A percentile compares a stretch with the other conserved stretches of the same genome.
phyloP scores from a whole-genome alignment of 2,888 invertebrate species.

The Brachycybe producta region DNA sequence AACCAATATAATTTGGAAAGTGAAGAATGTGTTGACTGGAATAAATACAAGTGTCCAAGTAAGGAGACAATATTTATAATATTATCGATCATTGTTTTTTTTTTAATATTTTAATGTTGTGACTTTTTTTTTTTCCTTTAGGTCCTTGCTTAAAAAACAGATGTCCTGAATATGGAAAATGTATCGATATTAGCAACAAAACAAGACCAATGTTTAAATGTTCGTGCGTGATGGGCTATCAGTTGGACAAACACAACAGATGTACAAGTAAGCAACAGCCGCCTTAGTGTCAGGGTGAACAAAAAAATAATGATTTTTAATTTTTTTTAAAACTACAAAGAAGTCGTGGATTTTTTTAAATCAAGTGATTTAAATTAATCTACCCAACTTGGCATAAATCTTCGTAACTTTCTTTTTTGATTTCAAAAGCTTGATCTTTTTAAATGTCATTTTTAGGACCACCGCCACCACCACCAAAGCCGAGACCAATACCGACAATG shows the following conservation, averaged over 20 bases:
- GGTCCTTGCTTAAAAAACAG: constrained; percentile 22
- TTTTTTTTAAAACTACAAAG: no score
- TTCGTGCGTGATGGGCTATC: constrained; percentile 27
- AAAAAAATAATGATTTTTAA: no score
- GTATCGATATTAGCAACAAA: constrained; percentile 24
- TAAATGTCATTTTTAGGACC: constrained; percentile 20
- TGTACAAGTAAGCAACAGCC: constrained; percentile 9
- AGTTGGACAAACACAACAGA: constrained; percentile 18
- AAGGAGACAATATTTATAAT: constrained; percentile 7
- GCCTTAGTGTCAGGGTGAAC: no score
- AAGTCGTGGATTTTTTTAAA: constrained; percentile 20
- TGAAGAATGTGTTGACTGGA: constrained; percentile 25
- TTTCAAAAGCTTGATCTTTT: background rate
- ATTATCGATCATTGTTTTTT: background rate
- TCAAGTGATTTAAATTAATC: no score
- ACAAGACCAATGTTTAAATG: constrained; percentile 23
- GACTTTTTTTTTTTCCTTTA: no score
- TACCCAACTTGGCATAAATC: constrained; percentile 18
- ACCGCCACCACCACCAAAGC: constrained; percentile 23
- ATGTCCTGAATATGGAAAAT: constrained; percentile 26
- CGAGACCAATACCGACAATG: constrained; percentile 26
- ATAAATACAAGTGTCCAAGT: constrained; percentile 21
- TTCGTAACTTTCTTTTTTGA: background rate
- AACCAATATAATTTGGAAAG: constrained; percentile 18
- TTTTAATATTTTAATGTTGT: constrained; percentile 3